Conservation (phyloP, 2,888 invertebrate genomes). For the Chymomyza amoena region DNA sequence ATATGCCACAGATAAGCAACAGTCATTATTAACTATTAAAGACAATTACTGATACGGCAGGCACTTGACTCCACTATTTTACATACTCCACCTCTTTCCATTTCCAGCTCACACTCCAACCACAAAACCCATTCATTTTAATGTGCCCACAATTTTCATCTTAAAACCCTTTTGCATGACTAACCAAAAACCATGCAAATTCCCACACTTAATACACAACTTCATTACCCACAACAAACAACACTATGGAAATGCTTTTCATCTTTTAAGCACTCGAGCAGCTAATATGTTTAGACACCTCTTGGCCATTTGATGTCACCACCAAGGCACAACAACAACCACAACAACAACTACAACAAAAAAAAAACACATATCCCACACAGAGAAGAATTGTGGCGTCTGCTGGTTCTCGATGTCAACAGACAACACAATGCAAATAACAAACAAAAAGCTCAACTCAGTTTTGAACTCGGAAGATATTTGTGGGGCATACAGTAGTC, state of each 20-base stretch:
- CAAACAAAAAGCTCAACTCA: conserved; percentile 12
- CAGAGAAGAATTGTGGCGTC: neutral
- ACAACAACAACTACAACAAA: too few species aligned
- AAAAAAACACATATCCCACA: neutral
- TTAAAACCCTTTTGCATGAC: neutral
- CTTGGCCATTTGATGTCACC: neutral
- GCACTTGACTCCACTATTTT: too few species aligned
- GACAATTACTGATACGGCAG: too few species aligned
- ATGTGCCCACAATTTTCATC: neutral
- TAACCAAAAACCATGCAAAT: neutral
- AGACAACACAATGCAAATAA: neutral
- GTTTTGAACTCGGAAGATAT: neutral
- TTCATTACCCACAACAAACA: conserved; percentile 9
- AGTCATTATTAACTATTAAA: too few species aligned
- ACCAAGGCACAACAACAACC: neutral
- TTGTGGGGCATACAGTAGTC: neutral
- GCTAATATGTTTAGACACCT: conserved; percentile 27
- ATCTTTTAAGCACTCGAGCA: conserved; percentile 1
- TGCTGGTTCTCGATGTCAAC: neutral
- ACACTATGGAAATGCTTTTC: neutral
- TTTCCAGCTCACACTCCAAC: neutral
- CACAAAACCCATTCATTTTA: conserved; percentile 5
- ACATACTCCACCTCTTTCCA: too few species aligned
- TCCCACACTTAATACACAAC: neutral
- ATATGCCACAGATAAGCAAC: too few species aligned